Percentiles rank a stretch among this genome's conserved stretches.
Conservation (phyloP, 2,113 vertebrate species). For the Crypturellus undulatus region DNA sequence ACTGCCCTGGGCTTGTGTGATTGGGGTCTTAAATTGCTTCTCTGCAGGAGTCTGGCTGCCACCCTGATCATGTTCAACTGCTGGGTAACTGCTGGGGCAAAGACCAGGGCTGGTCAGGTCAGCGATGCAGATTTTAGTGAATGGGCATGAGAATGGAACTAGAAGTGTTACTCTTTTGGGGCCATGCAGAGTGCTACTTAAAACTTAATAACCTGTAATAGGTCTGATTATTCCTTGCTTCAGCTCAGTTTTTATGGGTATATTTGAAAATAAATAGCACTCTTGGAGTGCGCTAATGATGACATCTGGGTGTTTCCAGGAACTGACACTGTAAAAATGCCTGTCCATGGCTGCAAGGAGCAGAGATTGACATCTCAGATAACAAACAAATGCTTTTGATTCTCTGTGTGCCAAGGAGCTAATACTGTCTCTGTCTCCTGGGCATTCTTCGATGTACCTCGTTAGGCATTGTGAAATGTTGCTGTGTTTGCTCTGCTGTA, state of each 20-base stretch:
- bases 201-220: background rate
- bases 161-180: background rate
- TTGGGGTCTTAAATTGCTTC: background rate
- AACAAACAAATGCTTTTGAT: constrained; percentile 64
- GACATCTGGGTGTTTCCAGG: constrained; percentile 62
- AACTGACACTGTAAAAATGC: constrained; percentile 28
- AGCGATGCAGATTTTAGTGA: background rate
- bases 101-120: background rate
- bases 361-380: constrained; percentile 54
- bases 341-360: constrained; percentile 17
- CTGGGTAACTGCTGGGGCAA: background rate
- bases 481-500: constrained; percentile 40
- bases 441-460: constrained; percentile 49
- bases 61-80: background rate
- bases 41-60: background rate
- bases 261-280: constrained; percentile 29
- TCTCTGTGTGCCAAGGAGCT: constrained; percentile 47
- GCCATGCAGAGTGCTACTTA: background rate
- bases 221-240: background rate
- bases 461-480: constrained; percentile 51
- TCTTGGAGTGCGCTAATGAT: background rate
- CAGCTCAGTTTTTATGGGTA: constrained; percentile 15
- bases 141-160: background rate
- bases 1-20: background rate
- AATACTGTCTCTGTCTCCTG: constrained; percentile 60